phyloP scores from a whole-genome alignment of 2,888 invertebrate genomes.

The Mythimna ferrago region DNA sequence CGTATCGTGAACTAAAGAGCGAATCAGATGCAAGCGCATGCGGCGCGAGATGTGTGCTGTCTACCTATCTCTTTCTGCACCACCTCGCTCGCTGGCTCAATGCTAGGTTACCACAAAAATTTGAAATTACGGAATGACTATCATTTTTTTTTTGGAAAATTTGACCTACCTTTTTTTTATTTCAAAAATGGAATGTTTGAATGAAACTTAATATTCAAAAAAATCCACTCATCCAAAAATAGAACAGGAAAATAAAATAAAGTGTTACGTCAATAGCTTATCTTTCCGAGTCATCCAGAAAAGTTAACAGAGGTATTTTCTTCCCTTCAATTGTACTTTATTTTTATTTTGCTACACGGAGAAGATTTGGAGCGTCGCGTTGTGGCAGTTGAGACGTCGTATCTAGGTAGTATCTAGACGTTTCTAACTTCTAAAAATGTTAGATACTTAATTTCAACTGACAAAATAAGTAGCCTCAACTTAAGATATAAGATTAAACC shows the following conservation, averaged over 20 bases:
- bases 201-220: too few relatives aligned
- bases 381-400: constrained; percentile 25
- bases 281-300: constrained; percentile 11
- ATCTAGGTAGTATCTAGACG: constrained; percentile 26
- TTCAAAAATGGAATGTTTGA: too few relatives aligned
- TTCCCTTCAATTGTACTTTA: constrained; percentile 31
- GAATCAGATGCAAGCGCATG: too few relatives aligned
- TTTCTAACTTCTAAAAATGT: neutral
- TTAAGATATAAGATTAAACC: neutral
- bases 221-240: neutral
- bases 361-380: constrained; percentile 30
- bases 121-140: too few relatives aligned
- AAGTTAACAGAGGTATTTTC: constrained; percentile 40
- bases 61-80: too few relatives aligned
- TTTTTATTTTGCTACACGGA: constrained; percentile 27
- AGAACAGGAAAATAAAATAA: constrained; percentile 18
- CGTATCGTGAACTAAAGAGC: too few relatives aligned
- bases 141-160: too few relatives aligned
- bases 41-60: too few relatives aligned
- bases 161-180: too few relatives aligned
- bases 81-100: too few relatives aligned
- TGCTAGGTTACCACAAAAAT: too few relatives aligned
- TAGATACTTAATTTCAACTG: constrained; percentile 16
- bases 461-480: neutral
- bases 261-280: constrained; percentile 23